Percentiles rank a stretch among this genome's conserved stretches.
phyloP scores from a whole-genome alignment of 2,113 vertebrate genomes.

The Circaetus cinerascens region DNA sequence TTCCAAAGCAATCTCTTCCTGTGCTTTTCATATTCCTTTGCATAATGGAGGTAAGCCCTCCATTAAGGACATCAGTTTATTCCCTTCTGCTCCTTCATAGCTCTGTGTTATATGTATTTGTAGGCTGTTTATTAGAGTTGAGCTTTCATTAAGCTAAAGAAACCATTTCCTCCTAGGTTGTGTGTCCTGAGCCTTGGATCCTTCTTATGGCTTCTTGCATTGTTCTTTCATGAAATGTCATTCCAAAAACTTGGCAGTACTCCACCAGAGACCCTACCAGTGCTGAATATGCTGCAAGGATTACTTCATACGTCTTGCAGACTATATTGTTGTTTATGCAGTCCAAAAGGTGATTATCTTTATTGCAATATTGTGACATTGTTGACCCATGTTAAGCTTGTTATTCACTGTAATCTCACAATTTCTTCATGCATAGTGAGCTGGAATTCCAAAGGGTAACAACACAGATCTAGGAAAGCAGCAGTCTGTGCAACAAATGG shows the following conservation, averaged over 20 bases:
- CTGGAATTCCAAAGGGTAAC: conserved; percentile 28
- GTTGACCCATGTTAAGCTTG: background rate
- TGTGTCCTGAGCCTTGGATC: background rate
- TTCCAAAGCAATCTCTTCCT: background rate
- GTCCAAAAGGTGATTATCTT: background rate
- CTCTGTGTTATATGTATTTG: background rate
- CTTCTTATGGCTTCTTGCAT: background rate
- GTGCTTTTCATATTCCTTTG: background rate
- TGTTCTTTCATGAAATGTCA: background rate
- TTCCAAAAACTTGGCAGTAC: background rate
- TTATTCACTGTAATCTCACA: background rate
- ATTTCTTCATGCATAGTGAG: background rate
- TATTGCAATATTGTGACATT: background rate
- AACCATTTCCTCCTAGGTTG: background rate
- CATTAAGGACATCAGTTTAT: background rate
- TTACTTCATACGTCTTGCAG: background rate
- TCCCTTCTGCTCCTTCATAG: background rate
- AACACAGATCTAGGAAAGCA: background rate
- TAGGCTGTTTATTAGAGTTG: background rate
- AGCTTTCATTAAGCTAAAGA: background rate
- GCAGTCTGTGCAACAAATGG: background rate
- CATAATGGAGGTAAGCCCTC: background rate
- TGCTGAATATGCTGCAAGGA: background rate
- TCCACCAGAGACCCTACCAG: background rate
- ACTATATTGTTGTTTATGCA: background rate